Conservation (phyloP, 2,888 invertebrate genomes). For the Oligia strigilis region DNA sequence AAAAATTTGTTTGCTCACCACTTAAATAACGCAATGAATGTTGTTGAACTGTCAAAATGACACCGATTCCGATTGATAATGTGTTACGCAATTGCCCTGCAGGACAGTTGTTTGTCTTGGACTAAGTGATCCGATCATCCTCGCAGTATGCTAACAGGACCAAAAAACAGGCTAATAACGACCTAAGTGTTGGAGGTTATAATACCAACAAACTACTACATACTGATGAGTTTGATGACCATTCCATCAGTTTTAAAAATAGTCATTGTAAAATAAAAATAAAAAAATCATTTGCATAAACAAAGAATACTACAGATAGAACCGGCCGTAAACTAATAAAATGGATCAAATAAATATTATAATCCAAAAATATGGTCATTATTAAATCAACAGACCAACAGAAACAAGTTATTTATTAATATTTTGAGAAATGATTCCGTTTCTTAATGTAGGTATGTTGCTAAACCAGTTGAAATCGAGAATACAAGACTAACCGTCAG, state of each 20-base stretch:
- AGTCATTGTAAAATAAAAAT: neutral
- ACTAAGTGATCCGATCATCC: neutral
- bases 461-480: slow-evolving; percentile 65
- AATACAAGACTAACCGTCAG: slow-evolving; percentile 57
- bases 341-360: neutral
- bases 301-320: neutral
- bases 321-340: neutral
- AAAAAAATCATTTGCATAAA: neutral
- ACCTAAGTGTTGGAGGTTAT: no score
- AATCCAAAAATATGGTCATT: slow-evolving; percentile 2
- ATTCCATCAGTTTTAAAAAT: neutral
- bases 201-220: neutral
- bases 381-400: slow-evolving; percentile 5
- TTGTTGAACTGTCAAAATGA: no score
- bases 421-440: slow-evolving; percentile 53
- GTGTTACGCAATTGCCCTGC: no score
- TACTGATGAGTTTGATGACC: no score
- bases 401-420: slow-evolving; percentile 31
- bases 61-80: no score
- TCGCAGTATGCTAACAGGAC: neutral
- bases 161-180: no score
- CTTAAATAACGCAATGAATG: no score
- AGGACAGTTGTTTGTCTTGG: neutral
- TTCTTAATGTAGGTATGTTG: slow-evolving; percentile 36
- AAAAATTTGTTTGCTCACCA: no score